Base-by-base conservation (phyloP, 2,888 invertebrate genomes). In the Diarsia dahlii region DNA sequence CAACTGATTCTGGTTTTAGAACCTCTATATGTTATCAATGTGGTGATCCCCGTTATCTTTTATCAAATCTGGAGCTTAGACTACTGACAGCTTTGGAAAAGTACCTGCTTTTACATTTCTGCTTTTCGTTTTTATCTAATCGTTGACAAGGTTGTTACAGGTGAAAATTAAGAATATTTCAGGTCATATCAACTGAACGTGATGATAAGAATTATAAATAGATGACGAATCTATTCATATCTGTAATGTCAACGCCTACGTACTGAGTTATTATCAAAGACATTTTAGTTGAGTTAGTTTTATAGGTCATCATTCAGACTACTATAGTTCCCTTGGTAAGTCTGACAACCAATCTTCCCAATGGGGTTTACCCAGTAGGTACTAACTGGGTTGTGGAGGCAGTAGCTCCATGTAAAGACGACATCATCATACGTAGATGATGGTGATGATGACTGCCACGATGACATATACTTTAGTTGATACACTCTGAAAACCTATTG, bases 1-100 rank as follows among this genome's bases (percentile, higher is more conserved):
- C 63, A 74, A 81, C 78, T 87, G 76, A 73, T 68, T 76, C 39
- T 77, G 79, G 75, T 78, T 81, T 76, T 71, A 64, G 60, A 67
- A 63, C 68, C 56, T 69, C 78, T 28, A 28, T 28, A 1, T 62
- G 65, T 74, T 87, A 87, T 84, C 87, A 79, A 58, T 72, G 62
- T 80, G 74, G 58, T 77, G 76, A 81, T 87, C 52, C 62, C 12
- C 71, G 74, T 85, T 82, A 81, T 80, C 64, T 48, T 65, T 76
- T 81, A 84, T 67, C 68, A n/a, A 70, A 74, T 76, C 63, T 60
- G 50, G 54, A 78, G 81, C 80, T 84, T 78, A 74, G 76, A 78
- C 84, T 76, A 83, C 46, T 54, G 77, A 39, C 71, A 52, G 72
- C 56, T 74, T 58, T 60, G 60, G 76, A 71, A 72, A 81, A 69